Conservation (phyloP, 2,797 vertebrate species). For the Odontamblyopus rebecca region DNA sequence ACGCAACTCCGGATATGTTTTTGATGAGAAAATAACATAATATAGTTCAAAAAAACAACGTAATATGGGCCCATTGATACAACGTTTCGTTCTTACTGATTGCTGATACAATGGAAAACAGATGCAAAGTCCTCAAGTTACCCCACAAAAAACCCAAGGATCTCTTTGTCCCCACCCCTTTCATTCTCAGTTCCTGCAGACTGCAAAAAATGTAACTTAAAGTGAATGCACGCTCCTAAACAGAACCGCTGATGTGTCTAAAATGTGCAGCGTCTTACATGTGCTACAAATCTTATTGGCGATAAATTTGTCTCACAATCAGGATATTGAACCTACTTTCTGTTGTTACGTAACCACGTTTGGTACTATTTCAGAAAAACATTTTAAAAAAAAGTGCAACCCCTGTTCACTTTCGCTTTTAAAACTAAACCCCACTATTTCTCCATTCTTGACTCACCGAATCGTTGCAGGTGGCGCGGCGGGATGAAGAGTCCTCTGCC, state of each 20-base stretch:
- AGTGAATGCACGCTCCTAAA: background rate
- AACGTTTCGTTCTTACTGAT: background rate
- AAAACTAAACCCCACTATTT: background rate
- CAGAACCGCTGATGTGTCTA: background rate
- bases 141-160: background rate
- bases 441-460: slow-evolving; percentile 50
- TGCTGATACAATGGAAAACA: background rate
- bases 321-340: background rate
- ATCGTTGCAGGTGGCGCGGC: slow-evolving; percentile 20
- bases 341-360: background rate
- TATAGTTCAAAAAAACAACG: no score
- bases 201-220: background rate
- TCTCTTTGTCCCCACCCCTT: background rate
- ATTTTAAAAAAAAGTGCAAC: no score
- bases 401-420: background rate
- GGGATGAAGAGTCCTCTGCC: slow-evolving; percentile 9
- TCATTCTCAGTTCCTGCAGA: background rate
- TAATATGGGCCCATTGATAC: no score
- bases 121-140: background rate
- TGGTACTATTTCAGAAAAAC: background rate
- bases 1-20: no score
- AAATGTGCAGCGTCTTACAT: background rate
- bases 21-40: no score
- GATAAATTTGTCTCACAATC: background rate
- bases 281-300: background rate